Base-by-base conservation (phyloP, 1,140 invertebrate genomes). In the Antheraea mylitta region DNA sequence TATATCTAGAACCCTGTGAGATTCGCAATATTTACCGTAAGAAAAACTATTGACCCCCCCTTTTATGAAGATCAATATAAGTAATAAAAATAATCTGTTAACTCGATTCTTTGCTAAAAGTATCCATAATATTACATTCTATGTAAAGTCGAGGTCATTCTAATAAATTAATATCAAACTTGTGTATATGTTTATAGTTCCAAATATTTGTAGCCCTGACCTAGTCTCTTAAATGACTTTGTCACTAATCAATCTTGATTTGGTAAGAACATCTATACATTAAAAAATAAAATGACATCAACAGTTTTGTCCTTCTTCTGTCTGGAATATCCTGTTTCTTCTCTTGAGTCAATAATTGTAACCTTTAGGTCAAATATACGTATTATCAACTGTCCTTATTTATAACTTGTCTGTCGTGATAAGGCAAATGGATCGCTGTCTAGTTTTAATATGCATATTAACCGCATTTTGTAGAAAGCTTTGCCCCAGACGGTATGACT, bases 141-240 rank as follows among this genome's bases (percentile, higher is more conserved):
- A 3, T 18, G 22, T 60, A 22, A 58, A 53, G 53, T 67, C 69
- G 63, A 61, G 58, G 61, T 64, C 64, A 53, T 66, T 66, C 30
- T 10, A 37, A 38, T 66, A 16, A 36, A 61, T 64, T 59, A 18
- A 64, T 66, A 42, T 42, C 11, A 42, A n/a, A 42, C 5, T 4
- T 16, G 42, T 22, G 37, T 6, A 53, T 53, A 53, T n/a, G 13
- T 53, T 53, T 53, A 53, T 53, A 53, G 16, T 1, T 1, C 1
- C 45, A 53, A 53, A 9, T 16, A 9, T 6, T 13, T 13, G 1
- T 16, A 16, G 2, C 45, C 45, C 16, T 53, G 45, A 53, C 16
- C 13, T 11, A 42, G 11, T 16, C 45, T 53, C 7, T 53, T 53
- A 13, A 53, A 53, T n/a, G 45, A 6, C 45, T 11, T 53, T 53